Evolutionary conservation across 2,888 invertebrate species (phyloP).

Genomic region (Drosophila kanekoi): DNA sequence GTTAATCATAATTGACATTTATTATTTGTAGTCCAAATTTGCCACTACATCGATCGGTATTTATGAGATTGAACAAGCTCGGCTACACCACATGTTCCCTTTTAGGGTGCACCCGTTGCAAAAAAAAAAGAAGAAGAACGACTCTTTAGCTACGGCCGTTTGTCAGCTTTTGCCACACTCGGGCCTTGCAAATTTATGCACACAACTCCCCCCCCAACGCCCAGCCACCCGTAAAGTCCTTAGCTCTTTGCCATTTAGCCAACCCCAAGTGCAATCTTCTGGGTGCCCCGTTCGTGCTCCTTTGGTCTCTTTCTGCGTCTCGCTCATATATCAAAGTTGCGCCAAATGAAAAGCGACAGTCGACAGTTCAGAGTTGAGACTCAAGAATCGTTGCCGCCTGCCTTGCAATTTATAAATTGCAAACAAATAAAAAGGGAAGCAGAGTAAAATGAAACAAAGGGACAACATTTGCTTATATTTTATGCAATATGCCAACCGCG

Average conservation of each 20-base stretch:
- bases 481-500: constrained; percentile 81
- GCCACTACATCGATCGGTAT: constrained; percentile 13
- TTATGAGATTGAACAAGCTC: constrained; percentile 18
- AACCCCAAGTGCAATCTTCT: constrained; percentile 50
- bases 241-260: constrained; percentile 50
- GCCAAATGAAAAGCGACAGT: constrained; percentile 73
- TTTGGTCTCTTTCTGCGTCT: constrained; percentile 1
- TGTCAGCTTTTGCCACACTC: constrained; percentile 53
- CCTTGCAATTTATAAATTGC: constrained; percentile 58
- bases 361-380: constrained; percentile 45
- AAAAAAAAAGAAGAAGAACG: constrained; percentile 8
- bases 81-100: constrained; percentile 15
- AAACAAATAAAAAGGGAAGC: constrained; percentile 4
- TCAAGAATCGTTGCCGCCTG: constrained; percentile 41
- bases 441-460: constrained; percentile 36
- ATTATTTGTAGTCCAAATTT: neutral
- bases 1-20: neutral
- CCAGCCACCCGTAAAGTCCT: constrained; percentile 9
- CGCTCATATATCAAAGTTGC: constrained; percentile 60
- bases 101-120: constrained; percentile 14
- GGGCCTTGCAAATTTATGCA: constrained; percentile 54
- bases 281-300: constrained; percentile 5
- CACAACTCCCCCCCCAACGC: constrained; percentile 26
- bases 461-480: constrained; percentile 71
- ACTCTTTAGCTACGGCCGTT: constrained; percentile 41